phyloP scores from a whole-genome alignment of 2,113 vertebrate genomes.

The Chaenocephalus aceratus region DNA sequence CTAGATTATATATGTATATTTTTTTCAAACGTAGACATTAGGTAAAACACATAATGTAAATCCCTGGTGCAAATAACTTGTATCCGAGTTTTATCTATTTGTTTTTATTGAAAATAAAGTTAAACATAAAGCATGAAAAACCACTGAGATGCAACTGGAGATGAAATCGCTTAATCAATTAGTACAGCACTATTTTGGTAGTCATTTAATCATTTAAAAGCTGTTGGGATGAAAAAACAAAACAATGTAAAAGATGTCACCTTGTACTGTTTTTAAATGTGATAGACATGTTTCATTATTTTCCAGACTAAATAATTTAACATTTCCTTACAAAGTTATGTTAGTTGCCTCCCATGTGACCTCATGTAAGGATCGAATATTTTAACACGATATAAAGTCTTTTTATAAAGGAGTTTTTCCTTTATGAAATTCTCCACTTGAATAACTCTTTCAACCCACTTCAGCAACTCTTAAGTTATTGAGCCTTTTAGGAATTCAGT shows the following conservation, averaged over 20 bases:
- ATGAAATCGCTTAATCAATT: neutral
- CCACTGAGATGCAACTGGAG: neutral
- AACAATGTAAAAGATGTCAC: neutral
- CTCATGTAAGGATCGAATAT: neutral
- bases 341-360: too few species aligned
- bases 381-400: neutral
- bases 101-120: constrained; percentile 18
- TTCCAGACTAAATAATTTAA: too few species aligned
- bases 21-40: neutral
- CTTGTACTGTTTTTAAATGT: neutral
- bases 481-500: constrained; percentile 7
- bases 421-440: constrained; percentile 1
- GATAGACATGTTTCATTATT: too few species aligned
- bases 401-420: neutral
- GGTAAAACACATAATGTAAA: neutral
- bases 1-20: neutral
- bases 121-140: neutral
- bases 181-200: neutral
- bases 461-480: constrained; percentile 21
- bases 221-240: neutral
- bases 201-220: neutral
- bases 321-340: too few species aligned
- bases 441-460: constrained; percentile 2
- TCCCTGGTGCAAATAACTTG: neutral
- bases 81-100: neutral